Conservation (phyloP, 2,797 vertebrate genomes). For the Lacerta viridis region DNA sequence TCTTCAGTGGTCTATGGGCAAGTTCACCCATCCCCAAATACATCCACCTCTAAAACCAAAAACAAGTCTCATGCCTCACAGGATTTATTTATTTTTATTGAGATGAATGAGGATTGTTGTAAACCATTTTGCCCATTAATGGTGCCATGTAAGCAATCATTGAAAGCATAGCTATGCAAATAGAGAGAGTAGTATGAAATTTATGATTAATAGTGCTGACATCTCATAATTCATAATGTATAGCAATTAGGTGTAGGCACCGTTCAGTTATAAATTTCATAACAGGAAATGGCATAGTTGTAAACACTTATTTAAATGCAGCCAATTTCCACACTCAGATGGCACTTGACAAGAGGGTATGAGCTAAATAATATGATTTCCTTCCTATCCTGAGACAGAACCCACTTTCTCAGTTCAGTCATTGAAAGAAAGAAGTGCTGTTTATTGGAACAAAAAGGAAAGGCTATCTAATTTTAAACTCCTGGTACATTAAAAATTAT, state of each 20-base stretch:
- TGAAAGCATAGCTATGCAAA: background rate
- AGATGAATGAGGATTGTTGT: background rate
- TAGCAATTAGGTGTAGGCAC: background rate
- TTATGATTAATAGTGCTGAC: background rate
- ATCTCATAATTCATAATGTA: background rate
- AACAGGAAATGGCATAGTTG: constrained; percentile 27
- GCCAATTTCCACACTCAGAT: background rate
- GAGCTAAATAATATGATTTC: constrained; percentile 11
- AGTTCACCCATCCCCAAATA: too few species aligned
- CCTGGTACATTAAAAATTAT: background rate
- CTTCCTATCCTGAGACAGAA: constrained; percentile 4
- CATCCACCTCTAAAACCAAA: background rate
- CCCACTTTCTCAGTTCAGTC: background rate
- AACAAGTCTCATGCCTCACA: background rate
- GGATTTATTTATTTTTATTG: too few species aligned
- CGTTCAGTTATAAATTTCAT: constrained; percentile 26
- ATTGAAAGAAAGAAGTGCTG: background rate
- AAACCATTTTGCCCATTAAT: background rate
- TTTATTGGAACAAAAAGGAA: constrained; percentile 6
- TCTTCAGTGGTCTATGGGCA: background rate
- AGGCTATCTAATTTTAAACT: background rate
- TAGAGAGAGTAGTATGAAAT: background rate
- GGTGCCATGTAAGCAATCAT: background rate
- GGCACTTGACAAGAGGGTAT: background rate
- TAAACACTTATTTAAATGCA: constrained; percentile 35